A percentile compares a stretch with the other conserved stretches of the same genome.
Evolutionary conservation across 2,113 vertebrate species (phyloP).

Genomic region (Oreochromis niloticus): DNA sequence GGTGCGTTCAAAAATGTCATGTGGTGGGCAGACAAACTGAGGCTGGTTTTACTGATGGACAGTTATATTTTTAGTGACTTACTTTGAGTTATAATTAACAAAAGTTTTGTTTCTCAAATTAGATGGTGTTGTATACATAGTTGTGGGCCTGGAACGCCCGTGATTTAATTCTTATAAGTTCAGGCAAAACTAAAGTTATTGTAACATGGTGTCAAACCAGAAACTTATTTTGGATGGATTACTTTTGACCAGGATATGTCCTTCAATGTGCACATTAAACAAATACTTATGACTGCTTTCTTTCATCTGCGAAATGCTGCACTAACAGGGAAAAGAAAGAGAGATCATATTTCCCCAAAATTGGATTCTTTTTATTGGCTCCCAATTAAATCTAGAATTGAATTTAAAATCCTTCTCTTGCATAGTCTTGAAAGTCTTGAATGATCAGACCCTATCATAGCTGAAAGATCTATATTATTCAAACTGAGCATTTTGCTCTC

Average conservation of each 20-base stretch:
- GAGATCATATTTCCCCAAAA: neutral
- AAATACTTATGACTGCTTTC: neutral
- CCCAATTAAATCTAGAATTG: neutral
- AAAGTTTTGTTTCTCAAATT: neutral
- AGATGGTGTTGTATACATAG: fast-evolving
- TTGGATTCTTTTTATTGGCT: neutral
- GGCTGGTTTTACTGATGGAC: neutral
- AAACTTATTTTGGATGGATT: neutral
- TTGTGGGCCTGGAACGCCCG: neutral
- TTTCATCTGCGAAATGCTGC: neutral
- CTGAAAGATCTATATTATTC: neutral
- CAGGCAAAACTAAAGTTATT: neutral
- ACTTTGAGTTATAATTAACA: neutral
- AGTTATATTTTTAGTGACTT: neutral
- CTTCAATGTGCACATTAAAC: neutral
- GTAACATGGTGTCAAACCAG: neutral
- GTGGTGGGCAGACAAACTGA: neutral
- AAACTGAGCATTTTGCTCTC: neutral
- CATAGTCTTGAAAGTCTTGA: neutral
- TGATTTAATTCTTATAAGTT: neutral
- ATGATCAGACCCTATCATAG: neutral
- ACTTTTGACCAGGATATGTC: neutral
- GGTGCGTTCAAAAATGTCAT: neutral
- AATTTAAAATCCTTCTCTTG: neutral
- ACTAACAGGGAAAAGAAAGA: neutral